These are phyloP conservation scores for Eubucco bourcierii DNA, from an alignment of 2,113 vertebrate species.

Conservation along the genomic window DNA sequence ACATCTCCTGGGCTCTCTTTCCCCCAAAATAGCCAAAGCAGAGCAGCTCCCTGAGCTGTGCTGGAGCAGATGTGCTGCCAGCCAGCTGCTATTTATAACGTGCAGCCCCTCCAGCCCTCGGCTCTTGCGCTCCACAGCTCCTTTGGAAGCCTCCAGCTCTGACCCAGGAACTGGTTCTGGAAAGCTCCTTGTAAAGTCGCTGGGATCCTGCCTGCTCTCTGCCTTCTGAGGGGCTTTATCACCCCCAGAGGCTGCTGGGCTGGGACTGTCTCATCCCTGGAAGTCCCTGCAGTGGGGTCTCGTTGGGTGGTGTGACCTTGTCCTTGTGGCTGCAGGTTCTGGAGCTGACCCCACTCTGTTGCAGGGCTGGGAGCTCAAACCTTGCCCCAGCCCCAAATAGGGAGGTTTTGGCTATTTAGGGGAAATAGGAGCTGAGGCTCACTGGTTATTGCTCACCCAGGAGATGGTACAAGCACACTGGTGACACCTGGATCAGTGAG, in stretches of 20 bases:
- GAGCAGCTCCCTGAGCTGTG: constrained; percentile 45
- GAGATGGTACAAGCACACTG: too few relatives aligned
- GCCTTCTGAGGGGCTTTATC: background rate
- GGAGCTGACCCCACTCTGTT: background rate
- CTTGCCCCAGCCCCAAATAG: background rate
- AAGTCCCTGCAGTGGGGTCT: background rate
- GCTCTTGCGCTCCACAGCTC: constrained; percentile 50
- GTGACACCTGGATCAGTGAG: too few relatives aligned
- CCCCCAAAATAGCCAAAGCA: constrained; percentile 46
- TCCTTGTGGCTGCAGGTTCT: background rate
- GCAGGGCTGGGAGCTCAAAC: background rate
- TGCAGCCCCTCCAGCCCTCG: constrained; percentile 55
- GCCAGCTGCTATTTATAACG: constrained; percentile 66
- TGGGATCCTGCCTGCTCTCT: background rate
- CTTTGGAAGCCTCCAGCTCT: constrained; percentile 68
- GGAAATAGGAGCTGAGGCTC: too few relatives aligned
- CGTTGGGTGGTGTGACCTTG: rapidly evolving
- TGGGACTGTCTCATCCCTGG: background rate
- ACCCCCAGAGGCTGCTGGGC: background rate
- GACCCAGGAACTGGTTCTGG: constrained; percentile 60
- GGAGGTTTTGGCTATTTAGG: background rate
- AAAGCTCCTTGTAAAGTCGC: constrained; percentile 56
- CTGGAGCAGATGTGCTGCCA: constrained; percentile 68
- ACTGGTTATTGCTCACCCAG: too few relatives aligned
- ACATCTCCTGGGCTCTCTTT: constrained; percentile 46